Base-by-base conservation (phyloP, 2,797 vertebrate genomes). In the Tenualosa thibaudeaui region DNA sequence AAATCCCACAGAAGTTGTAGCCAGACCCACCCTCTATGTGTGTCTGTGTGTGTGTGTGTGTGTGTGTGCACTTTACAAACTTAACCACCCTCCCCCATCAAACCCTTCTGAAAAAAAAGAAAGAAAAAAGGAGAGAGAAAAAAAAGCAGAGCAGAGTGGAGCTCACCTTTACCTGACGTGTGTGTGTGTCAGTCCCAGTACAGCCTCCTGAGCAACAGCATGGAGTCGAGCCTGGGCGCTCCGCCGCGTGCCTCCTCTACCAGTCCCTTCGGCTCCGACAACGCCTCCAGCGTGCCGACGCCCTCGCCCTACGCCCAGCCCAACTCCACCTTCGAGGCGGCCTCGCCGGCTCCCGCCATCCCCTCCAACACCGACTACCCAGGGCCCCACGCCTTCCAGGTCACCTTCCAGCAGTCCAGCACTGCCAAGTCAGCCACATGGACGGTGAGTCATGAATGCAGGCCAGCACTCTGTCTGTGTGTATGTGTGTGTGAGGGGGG, bases 381-480 rank as follows among this genome's bases (percentile, higher is more conserved):
- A 0, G 98, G 98, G 50, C 96, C 97, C 17, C 97, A 99, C 89
- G 93, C 94, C 96, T 99, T 99, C 82, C 97, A 99, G 91, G 98
- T 99, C 92, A 99, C 98, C 92, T 99, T 99, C 94, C 98, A 99
- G 94, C 98, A 99, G 87, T 99, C 98, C 75, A 99, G 98, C 96
- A 99, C 98, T 0, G 98, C 98, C 91, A 99, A 99, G 88, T 99
- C 98, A 0, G 98, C 98, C 93, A 99, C 98, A 90, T 99, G 98
- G 98, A 99, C 98, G 85, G 98, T 99, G 95, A 99, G 98, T 98
- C 71, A 22, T 85, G 50, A 82, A 81, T 17, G 31, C 60, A 83
- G 81, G 49, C 7, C 9, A 12, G 13, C 10, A 31, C 3, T 68
- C 9, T 31, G 62, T 24, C 1, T 46, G 37, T 46, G 37, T 71